These are phyloP conservation scores for Oreocharis arfaki DNA, from an alignment of 2,113 vertebrate genomes.

Conservation along the genomic window DNA sequence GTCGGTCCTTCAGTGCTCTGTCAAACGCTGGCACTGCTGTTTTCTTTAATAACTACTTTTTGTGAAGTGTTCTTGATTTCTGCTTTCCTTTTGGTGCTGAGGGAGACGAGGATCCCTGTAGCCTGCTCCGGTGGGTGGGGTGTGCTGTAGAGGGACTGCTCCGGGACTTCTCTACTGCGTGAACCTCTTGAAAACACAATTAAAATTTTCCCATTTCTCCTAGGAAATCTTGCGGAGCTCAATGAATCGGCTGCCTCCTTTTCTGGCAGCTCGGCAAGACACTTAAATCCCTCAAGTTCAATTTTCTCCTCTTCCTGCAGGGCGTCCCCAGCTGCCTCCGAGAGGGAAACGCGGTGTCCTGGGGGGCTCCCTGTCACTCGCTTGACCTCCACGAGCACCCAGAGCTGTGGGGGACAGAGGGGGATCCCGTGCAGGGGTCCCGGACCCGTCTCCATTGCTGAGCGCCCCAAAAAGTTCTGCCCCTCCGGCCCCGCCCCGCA, in stretches of 20 bases:
- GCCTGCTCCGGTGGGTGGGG: neutral
- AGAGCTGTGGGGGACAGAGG: neutral
- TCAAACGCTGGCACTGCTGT: neutral
- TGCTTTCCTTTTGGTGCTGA: neutral
- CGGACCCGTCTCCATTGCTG: neutral
- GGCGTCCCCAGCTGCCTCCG: neutral
- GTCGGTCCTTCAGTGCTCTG: neutral
- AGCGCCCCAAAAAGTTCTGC: neutral
- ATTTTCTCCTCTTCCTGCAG: neutral
- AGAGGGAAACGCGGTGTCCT: no score
- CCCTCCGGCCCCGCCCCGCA: neutral
- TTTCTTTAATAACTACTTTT: neutral
- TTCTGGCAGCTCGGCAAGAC: neutral
- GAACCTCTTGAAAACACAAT: neutral
- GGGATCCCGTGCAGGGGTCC: neutral
- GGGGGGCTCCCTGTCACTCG: neutral
- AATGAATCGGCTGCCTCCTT: neutral
- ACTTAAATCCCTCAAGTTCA: neutral
- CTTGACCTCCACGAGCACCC: neutral
- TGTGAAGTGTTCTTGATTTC: neutral
- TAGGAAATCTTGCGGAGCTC: neutral
- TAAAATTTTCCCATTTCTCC: neutral
- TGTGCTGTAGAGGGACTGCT: neutral
- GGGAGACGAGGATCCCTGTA: neutral
- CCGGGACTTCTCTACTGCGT: neutral